phyloP scores from a whole-genome alignment of 2,888 invertebrate species.

The Dichetophora obliterata region DNA sequence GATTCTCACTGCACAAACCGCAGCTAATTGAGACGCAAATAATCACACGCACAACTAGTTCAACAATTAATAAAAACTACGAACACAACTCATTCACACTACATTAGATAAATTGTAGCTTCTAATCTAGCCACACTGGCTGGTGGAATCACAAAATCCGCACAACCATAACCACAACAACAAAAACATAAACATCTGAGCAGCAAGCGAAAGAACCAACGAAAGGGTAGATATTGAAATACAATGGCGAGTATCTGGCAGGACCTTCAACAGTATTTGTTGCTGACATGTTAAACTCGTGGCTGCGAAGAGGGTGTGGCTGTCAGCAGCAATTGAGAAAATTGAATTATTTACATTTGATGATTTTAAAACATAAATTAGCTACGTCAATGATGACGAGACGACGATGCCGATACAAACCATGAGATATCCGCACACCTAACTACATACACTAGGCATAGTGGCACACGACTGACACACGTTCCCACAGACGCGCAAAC shows the following conservation, averaged over 20 bases:
- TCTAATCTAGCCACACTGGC: background rate
- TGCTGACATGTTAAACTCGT: conserved; percentile 22
- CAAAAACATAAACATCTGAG: background rate
- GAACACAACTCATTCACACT: conserved; percentile 49
- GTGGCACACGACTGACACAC: conserved; percentile 47
- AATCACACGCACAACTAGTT: conserved; percentile 34
- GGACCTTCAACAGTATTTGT: conserved; percentile 37
- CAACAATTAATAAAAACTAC: conserved; percentile 47
- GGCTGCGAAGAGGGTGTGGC: conserved; percentile 16
- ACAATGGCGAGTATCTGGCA: background rate
- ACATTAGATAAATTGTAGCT: conserved; percentile 46
- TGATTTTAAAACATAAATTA: conserved; percentile 66
- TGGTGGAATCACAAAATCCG: conserved; percentile 22
- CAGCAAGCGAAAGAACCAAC: background rate
- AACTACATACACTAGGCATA: background rate
- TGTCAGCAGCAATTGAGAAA: conserved; percentile 61
- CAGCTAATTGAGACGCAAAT: conserved; percentile 28
- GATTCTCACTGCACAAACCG: background rate
- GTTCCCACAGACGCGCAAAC: conserved; percentile 49
- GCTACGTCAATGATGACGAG: conserved; percentile 62
- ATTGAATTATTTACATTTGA: conserved; percentile 69
- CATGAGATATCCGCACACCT: conserved; percentile 33
- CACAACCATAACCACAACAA: conserved; percentile 37
- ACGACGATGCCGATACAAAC: conserved; percentile 42
- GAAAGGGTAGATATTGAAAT: background rate